Conservation (phyloP, 2,888 invertebrate species). For the Hirtodrosophila alboralis region DNA sequence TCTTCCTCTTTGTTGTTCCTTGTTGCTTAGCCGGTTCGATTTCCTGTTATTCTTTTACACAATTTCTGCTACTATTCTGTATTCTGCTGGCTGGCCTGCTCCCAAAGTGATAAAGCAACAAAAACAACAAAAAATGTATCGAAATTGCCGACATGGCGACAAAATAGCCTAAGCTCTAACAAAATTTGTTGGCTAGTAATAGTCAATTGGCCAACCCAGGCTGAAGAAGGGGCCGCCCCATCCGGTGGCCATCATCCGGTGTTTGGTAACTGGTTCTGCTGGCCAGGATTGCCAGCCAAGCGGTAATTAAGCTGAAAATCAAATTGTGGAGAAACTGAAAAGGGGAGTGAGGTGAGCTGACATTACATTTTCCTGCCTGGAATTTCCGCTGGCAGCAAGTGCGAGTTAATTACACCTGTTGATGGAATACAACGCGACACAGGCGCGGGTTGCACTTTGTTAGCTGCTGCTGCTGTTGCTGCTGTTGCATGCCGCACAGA, state of each 20-base stretch:
- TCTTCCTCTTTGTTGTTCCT: constrained; percentile 31
- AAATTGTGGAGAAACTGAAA: constrained; percentile 66
- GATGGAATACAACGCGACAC: constrained; percentile 67
- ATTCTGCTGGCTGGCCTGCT: no score
- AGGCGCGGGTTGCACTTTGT: constrained; percentile 40
- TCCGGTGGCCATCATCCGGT: constrained; percentile 73
- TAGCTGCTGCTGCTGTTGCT: constrained; percentile 12
- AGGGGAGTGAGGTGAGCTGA: constrained; percentile 7
- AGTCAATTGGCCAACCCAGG: constrained; percentile 35
- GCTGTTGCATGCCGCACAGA: constrained; percentile 42
- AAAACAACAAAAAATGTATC: no score
- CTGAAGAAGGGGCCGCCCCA: constrained; percentile 57
- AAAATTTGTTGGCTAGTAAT: constrained; percentile 22
- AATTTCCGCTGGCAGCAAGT: constrained; percentile 72
- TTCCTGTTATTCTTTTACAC: constrained; percentile 70
- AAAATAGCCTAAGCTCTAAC: constrained; percentile 29
- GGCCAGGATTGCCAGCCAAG: constrained; percentile 61
- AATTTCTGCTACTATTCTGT: no score
- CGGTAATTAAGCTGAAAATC: constrained; percentile 69
- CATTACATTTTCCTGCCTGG: constrained; percentile 75
- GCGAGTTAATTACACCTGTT: constrained; percentile 67
- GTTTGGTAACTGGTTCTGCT: constrained; percentile 65
- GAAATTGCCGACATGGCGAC: constrained; percentile 49
- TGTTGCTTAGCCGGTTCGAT: constrained; percentile 79
- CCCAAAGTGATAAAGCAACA: constrained; percentile 63